Conservation (phyloP, 37 sponge, comb jelly and placozoan species). For the Crambe crambe region DNA sequence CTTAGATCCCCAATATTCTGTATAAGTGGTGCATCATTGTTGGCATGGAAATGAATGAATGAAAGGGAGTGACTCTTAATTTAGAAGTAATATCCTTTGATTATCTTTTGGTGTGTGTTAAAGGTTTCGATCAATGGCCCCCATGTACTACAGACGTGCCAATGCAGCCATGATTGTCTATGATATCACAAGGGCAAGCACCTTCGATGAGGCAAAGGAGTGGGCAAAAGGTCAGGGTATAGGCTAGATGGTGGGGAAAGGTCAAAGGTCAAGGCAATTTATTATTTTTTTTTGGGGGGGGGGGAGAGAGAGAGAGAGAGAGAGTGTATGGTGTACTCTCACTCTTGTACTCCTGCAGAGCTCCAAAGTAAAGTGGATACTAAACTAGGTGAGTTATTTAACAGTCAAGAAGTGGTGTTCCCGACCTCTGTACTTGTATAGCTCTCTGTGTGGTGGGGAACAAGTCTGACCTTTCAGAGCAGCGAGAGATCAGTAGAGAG, state of each 20-base stretch:
- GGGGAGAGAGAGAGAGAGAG: not conserved
- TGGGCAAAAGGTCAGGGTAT: conserved; percentile 78
- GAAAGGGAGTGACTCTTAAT: not conserved
- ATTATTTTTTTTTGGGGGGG: not conserved
- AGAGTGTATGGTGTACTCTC: not conserved
- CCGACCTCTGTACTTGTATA: no score
- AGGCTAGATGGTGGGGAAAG: not conserved
- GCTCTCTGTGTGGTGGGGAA: conserved; percentile 68
- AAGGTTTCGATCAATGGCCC: conserved; percentile 87
- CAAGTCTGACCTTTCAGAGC: conserved; percentile 54
- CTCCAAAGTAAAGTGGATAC: conserved; percentile 47
- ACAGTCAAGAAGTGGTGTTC: no score
- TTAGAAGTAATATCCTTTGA: not conserved
- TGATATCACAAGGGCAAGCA: conserved; percentile 70
- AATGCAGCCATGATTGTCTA: conserved; percentile 90
- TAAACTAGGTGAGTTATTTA: conserved; percentile 30
- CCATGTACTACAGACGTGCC: conserved; percentile 88
- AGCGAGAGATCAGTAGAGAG: conserved; percentile 38
- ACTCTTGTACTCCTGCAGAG: conserved; percentile 7
- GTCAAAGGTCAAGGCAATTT: not conserved
- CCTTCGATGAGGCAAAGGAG: conserved; percentile 76
- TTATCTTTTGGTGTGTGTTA: no score
- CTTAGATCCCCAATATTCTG: not conserved
- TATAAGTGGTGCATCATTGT: no score
- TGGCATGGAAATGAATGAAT: no score